A percentile compares a stretch with the other conserved stretches of the same genome.
Conservation (phyloP, 2,113 vertebrate genomes). For the Pipra filicauda region DNA sequence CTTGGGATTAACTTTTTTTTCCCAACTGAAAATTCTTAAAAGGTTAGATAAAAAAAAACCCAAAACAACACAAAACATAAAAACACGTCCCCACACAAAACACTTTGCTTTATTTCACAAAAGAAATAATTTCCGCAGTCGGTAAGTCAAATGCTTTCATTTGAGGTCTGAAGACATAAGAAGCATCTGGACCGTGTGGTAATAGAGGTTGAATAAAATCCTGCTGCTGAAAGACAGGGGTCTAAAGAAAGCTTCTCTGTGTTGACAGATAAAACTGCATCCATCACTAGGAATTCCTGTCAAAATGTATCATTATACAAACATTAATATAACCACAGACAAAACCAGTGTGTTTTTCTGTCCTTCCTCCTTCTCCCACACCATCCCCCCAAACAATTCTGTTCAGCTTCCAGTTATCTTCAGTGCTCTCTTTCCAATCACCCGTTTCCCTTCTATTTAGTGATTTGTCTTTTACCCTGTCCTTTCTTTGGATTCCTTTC, state of each 20-base stretch:
- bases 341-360: background rate
- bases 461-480: background rate
- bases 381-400: background rate
- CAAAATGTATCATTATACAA: background rate
- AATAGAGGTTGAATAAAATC: background rate
- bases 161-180: background rate
- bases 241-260: background rate
- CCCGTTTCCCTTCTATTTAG: background rate
- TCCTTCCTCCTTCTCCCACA: background rate
- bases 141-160: background rate
- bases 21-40: background rate
- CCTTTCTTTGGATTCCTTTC: background rate
- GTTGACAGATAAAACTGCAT: background rate
- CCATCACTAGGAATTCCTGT: background rate
- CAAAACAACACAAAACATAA: accelerated
- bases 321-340: background rate
- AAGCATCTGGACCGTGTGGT: background rate
- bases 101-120: background rate
- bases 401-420: background rate
- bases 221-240: background rate
- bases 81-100: background rate
- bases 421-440: background rate
- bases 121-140: background rate
- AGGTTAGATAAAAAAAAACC: background rate
- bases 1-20: background rate